These are phyloP conservation scores for Struthio camelus DNA, from an alignment of 2,113 vertebrate species.

Conservation along the genomic window DNA sequence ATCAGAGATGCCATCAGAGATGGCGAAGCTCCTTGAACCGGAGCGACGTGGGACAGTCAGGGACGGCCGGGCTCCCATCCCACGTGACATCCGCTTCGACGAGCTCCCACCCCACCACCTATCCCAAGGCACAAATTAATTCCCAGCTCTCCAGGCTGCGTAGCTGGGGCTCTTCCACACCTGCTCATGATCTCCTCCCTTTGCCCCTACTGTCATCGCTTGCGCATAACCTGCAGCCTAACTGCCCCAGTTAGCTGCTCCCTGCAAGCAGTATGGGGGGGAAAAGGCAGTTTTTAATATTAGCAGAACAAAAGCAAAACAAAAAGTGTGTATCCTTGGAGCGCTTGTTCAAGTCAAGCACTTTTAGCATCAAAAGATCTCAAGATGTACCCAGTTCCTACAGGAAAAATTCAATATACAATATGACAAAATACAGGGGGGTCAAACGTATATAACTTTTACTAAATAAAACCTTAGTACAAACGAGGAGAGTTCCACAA, in stretches of 20 bases:
- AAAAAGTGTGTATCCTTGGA: neutral
- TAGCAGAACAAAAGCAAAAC: neutral
- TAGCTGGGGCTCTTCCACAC: neutral
- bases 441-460: neutral
- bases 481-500: neutral
- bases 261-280: neutral
- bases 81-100: too few species aligned
- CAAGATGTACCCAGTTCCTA: neutral
- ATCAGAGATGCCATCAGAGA: neutral
- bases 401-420: neutral
- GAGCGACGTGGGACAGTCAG: fast-evolving
- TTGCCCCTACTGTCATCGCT: neutral
- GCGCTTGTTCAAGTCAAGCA: fast-evolving
- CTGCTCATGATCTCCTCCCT: fast-evolving
- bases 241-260: neutral
- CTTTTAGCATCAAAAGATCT: neutral
- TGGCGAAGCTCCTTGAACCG: fast-evolving
- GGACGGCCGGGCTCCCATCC: neutral
- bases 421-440: neutral
- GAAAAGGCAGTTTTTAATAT: neutral
- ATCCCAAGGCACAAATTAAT: neutral
- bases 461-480: neutral
- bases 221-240: neutral
- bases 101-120: neutral
- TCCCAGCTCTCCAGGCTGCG: neutral